Evolutionary conservation across 2,888 invertebrate species (phyloP), one percentile per base, ranked within the genome.

Genomic region (Trilocha varians): DNA sequence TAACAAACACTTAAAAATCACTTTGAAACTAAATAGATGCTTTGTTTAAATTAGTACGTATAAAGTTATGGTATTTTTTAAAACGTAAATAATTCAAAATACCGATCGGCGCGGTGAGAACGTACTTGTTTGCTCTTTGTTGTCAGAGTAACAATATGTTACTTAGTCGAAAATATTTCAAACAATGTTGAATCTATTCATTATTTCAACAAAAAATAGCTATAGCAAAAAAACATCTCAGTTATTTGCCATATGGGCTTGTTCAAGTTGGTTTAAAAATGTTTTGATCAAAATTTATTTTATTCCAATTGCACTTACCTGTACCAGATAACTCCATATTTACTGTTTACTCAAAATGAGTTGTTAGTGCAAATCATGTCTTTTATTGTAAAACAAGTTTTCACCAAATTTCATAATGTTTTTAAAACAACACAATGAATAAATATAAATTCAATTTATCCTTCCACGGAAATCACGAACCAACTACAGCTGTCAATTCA

Each of bases 101-200:
- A 49, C 25, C 25, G 25, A 25, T 9, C 6, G 25, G 5, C 11
- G 5, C 44, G 37, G 11, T 25, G 25, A 25, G 44, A 17, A 42
- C 39, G 47, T 41, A 46, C 44, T 36, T 40, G 51, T 53, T 54
- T 62, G 55, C 68, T 58, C 64, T 70, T 70, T 70, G 76, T 78
- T 72, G 70, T 67, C 65, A 70, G 63, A 70, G 66, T 61, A 67
- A 67, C 64, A 59, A 55, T 47, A 45, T 36, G 14, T 33, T n/a
- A n/a, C n/a, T n/a, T n/a, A n/a, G n/a, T n/a, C n/a, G n/a, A n/a
- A n/a, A n/a, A n/a, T n/a, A n/a, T n/a, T n/a, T n/a, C n/a, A n/a
- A n/a, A n/a, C n/a, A n/a, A n/a, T n/a, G n/a, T n/a, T n/a, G n/a
- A n/a, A n/a, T n/a, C n/a, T 1, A 9, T 25, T 25, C 11, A 9